Conservation (phyloP, 2,113 vertebrate genomes). For the Sitta europaea region DNA sequence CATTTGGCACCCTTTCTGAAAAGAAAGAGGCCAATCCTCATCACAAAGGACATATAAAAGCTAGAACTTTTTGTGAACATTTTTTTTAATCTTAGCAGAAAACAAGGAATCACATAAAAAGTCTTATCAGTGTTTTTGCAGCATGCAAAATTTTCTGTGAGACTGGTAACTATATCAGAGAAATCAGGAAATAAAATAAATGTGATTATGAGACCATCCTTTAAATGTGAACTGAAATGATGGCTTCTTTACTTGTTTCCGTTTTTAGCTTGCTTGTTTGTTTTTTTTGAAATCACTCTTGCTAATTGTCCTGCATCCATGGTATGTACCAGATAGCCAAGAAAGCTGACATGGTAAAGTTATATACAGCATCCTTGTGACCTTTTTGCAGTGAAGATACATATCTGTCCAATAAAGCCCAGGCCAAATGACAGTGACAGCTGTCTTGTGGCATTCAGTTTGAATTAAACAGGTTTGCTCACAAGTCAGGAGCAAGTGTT, state of each 20-base stretch:
- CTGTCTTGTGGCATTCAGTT: slow-evolving; percentile 77
- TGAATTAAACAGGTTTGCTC: slow-evolving; percentile 69
- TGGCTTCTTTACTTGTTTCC: neutral
- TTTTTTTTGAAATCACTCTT: slow-evolving; percentile 12
- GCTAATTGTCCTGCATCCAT: slow-evolving; percentile 51
- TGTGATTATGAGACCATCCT: neutral
- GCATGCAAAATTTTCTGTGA: neutral
- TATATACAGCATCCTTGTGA: slow-evolving; percentile 65
- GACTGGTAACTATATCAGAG: neutral
- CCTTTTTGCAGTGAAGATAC: slow-evolving; percentile 69
- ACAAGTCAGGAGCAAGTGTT: slow-evolving; percentile 61
- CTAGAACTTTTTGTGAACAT: neutral
- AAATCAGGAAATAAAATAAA: neutral
- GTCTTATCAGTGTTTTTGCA: neutral
- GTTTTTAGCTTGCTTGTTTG: neutral
- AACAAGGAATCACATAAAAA: neutral
- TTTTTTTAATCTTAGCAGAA: neutral
- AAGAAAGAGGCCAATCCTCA: neutral
- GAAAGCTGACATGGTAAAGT: slow-evolving; percentile 68
- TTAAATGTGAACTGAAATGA: neutral
- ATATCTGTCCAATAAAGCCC: slow-evolving; percentile 75
- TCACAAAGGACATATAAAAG: neutral
- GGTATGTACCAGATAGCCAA: slow-evolving; percentile 54
- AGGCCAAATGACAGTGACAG: slow-evolving; percentile 87
- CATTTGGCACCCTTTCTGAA: neutral